Conservation (phyloP, 2,113 vertebrate genomes). For the Burhinus oedicnemus region DNA sequence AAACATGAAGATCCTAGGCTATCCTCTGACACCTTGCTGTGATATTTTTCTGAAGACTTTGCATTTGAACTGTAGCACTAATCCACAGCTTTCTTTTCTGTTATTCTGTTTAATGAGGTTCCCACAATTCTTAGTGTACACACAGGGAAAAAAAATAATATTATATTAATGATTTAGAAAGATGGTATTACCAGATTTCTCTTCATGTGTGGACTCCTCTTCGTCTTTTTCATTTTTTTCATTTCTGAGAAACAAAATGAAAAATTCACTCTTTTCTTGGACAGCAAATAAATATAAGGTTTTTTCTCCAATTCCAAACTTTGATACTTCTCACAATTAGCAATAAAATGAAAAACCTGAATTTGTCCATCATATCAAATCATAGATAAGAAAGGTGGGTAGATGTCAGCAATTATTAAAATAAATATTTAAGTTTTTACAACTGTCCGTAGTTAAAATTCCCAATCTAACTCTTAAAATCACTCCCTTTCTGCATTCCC, state of each 20-base stretch:
- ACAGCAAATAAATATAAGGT: not conserved
- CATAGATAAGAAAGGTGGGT: not conserved
- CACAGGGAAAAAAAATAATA: not conserved
- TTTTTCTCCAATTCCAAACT: not conserved
- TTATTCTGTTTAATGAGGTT: not conserved
- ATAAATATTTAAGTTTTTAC: not conserved
- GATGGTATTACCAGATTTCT: constrained; percentile 68
- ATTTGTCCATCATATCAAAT: not conserved
- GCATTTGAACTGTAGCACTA: not conserved
- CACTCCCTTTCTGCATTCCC: not conserved
- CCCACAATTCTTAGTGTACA: not conserved
- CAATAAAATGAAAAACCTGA: not conserved
- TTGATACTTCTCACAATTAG: not conserved
- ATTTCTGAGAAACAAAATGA: constrained; percentile 18
- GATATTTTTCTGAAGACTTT: not conserved
- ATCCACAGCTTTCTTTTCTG: not conserved
- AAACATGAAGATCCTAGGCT: not conserved
- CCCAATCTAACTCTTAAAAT: not conserved
- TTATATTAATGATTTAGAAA: not conserved
- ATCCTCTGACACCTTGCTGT: not conserved
- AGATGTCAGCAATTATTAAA: not conserved
- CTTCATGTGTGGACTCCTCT: constrained; percentile 32
- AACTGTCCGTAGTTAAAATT: not conserved
- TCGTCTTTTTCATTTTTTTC: constrained; percentile 39
- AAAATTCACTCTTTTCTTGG: not conserved